Percentiles rank a stretch among this genome's conserved stretches.
phyloP scores from a whole-genome alignment of 2,888 invertebrate genomes.

The Thereva unica region DNA sequence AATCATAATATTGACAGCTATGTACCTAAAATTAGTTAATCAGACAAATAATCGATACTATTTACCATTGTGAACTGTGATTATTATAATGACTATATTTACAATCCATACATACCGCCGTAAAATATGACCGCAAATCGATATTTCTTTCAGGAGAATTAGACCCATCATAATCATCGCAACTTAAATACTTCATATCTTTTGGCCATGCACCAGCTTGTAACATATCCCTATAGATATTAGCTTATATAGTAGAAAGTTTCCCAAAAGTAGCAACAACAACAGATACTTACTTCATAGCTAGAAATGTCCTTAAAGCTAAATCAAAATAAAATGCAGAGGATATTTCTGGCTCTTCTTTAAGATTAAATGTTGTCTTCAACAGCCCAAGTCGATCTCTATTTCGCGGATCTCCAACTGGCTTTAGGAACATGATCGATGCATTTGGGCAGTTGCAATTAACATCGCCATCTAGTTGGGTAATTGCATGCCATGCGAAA shows the following conservation, averaged over 20 bases:
- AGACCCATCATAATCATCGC: constrained; percentile 78
- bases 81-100: too few relatives aligned
- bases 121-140: constrained; percentile 70
- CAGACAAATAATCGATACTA: too few relatives aligned
- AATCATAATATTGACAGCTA: too few relatives aligned
- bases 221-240: constrained; percentile 66
- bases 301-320: constrained; percentile 71
- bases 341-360: constrained; percentile 72
- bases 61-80: too few relatives aligned
- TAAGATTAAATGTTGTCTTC: constrained; percentile 72
- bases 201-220: constrained; percentile 74
- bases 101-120: constrained; percentile 61
- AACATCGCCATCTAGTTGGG: constrained; percentile 74
- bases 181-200: constrained; percentile 73
- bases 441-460: constrained; percentile 78
- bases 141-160: constrained; percentile 75
- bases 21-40: too few relatives aligned
- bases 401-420: constrained; percentile 69
- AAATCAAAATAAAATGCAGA: constrained; percentile 89
- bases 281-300: constrained; percentile 66
- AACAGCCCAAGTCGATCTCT: constrained; percentile 73
- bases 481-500: constrained; percentile 85
- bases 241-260: neutral
- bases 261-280: neutral
- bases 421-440: constrained; percentile 74